Percentiles rank a stretch among this genome's conserved stretches.
These are phyloP conservation scores for Agrotis ipsilon DNA, from an alignment of 2,888 invertebrate genomes.

Conservation along the genomic window DNA sequence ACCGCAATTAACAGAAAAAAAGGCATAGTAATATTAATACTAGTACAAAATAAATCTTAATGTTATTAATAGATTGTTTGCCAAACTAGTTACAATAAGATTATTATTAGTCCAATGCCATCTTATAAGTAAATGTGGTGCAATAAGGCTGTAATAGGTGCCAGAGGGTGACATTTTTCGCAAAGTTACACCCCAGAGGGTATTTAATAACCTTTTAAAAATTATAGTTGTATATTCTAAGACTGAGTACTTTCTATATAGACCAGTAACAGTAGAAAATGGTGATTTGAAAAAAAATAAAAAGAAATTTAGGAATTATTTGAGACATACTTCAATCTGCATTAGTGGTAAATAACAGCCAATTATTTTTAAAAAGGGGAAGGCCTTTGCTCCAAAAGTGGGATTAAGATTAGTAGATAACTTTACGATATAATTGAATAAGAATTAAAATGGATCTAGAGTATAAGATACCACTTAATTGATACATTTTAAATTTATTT, in stretches of 20 bases:
- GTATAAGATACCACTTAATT: neutral
- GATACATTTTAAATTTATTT: neutral
- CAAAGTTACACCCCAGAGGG: neutral
- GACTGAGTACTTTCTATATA: neutral
- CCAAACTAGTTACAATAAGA: neutral
- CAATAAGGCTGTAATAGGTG: slow-evolving; percentile 8
- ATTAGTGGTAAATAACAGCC: neutral
- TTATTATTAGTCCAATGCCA: neutral
- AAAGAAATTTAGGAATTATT: neutral
- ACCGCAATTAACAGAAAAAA: neutral
- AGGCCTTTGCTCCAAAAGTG: neutral
- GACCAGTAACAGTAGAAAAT: neutral
- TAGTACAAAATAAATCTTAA: neutral
- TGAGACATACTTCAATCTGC: neutral
- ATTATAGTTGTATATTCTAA: neutral
- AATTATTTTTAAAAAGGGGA: neutral
- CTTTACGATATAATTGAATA: neutral
- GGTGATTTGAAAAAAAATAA: neutral
- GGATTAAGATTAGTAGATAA: neutral
- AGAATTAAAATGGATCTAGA: neutral
- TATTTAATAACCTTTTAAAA: neutral
- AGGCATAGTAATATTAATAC: neutral
- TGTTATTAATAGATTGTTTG: neutral
- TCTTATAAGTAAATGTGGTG: slow-evolving; percentile 5
- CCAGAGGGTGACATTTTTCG: neutral